Evolutionary conservation across 2,888 invertebrate species (phyloP), one percentile per base, ranked within the genome.

Genomic region (Chrysina gloriosa): DNA sequence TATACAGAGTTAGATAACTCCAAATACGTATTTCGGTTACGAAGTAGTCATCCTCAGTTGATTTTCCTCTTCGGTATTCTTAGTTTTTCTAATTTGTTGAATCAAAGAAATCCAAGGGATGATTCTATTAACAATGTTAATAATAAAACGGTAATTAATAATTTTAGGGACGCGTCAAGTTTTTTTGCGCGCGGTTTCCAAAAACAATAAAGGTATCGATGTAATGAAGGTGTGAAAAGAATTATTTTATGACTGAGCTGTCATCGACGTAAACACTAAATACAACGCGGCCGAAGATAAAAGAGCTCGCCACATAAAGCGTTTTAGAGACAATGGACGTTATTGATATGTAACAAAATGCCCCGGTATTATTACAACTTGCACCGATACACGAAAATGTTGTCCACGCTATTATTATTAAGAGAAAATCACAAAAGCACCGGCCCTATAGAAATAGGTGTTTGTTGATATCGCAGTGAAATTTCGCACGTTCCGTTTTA

Each of bases 341-440:
- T 50, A 50, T 50, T 50, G 14, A 50, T 50, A 27, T 27, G 27
- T 47, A 47, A 45, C 45, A 45, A 45, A 45, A 45, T 34, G 11
- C 34, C 34, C 7, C n/a, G 2, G 3, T 39, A 11, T 39, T 39
- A 11, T 39, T 39, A 39, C 14, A 6, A 14, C 36, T 36, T 7
- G n/a, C 36, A n/a, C 42, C 14, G 19, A 42, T 6, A 16, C 19
- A 42, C 14, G 42, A 42, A 42, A 42, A 42, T 42, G 14, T 42
- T 42, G 42, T 42, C 42, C 36, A 11, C n/a, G 36, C 5, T 42
- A 42, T 11, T 42, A 42, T 42, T 42, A 42, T 11, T 42, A 16
- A 16, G 19, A 42, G 11, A 16, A 4, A 42, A 42, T 19, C 16
- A 19, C 19, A 42, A 42, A 42, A 19, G 42, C 3, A 0, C n/a